Percentiles rank a stretch among this genome's conserved stretches.
Conservation (phyloP, 2,888 invertebrate species). For the Philereme transversata region DNA sequence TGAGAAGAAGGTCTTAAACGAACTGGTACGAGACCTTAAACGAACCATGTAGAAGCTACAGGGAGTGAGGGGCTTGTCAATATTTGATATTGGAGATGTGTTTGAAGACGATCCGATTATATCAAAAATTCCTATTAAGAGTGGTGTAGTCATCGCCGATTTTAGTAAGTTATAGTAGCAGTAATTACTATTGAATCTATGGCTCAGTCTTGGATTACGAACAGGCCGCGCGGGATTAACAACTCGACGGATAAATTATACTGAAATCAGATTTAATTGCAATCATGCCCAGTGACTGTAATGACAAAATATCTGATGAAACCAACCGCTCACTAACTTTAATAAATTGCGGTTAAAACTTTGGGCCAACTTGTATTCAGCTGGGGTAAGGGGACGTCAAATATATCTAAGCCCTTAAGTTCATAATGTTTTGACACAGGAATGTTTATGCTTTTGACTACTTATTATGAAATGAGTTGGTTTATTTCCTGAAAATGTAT, state of each 20-base stretch:
- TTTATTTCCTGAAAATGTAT: neutral
- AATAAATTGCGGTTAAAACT: constrained; percentile 38
- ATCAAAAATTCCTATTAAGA: too few species aligned
- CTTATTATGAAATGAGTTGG: neutral
- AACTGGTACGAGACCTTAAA: too few species aligned
- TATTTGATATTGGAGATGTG: too few species aligned
- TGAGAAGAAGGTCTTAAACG: too few species aligned
- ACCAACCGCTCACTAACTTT: constrained; percentile 38
- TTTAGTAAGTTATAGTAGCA: neutral
- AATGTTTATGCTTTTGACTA: constrained; percentile 1
- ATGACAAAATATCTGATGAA: constrained; percentile 47
- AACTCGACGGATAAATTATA: constrained; percentile 52
- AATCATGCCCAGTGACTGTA: constrained; percentile 54
- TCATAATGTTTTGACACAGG: neutral
- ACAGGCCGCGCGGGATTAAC: constrained; percentile 44
- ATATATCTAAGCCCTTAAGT: neutral
- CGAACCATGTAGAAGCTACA: too few species aligned
- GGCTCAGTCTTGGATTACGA: constrained; percentile 35
- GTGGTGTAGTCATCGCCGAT: too few species aligned
- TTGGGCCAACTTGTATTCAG: constrained; percentile 16
- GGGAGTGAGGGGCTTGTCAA: too few species aligned
- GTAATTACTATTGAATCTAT: constrained; percentile 31
- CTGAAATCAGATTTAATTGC: constrained; percentile 52
- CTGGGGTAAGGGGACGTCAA: constrained; percentile 3
- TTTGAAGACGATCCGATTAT: too few species aligned